These are phyloP conservation scores for Bombycilla garrulus DNA, from an alignment of 2,113 vertebrate genomes.

Conservation along the genomic window DNA sequence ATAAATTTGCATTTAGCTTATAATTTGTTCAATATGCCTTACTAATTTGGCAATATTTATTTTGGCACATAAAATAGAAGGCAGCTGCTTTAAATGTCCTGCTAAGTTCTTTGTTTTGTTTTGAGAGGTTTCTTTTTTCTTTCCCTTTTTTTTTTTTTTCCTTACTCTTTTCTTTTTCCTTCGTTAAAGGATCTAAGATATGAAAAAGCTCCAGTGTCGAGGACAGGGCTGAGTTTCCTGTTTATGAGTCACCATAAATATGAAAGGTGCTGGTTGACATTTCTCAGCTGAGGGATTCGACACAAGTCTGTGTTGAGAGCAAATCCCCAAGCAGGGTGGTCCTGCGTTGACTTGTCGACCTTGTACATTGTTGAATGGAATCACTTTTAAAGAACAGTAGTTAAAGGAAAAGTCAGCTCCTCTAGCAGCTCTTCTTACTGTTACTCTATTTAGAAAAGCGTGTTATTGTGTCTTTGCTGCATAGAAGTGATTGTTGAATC, in stretches of 20 bases:
- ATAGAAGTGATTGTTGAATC: not conserved
- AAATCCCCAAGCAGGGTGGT: slow-evolving; percentile 81
- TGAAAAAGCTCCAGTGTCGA: slow-evolving; percentile 75
- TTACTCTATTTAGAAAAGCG: not conserved
- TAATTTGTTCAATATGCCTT: slow-evolving; percentile 83
- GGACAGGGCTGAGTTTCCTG: slow-evolving; percentile 79
- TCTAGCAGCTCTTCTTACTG: slow-evolving; percentile 39
- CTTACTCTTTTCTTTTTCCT: not conserved
- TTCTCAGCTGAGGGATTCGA: slow-evolving; percentile 81
- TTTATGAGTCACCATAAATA: slow-evolving; percentile 86
- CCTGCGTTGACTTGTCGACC: slow-evolving; percentile 77
- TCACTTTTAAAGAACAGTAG: slow-evolving; percentile 81
- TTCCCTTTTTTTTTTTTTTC: not conserved
- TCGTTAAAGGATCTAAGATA: slow-evolving; percentile 77
- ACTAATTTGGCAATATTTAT: slow-evolving; percentile 82
- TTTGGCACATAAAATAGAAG: slow-evolving; percentile 74
- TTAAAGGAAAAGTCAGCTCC: slow-evolving; percentile 60
- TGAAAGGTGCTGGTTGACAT: slow-evolving; percentile 85
- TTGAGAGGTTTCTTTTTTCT: not conserved
- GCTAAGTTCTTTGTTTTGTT: slow-evolving; percentile 64
- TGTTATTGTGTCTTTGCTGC: not conserved
- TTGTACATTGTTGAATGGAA: slow-evolving; percentile 71
- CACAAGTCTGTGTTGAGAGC: slow-evolving; percentile 67
- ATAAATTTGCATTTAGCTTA: slow-evolving; percentile 83
- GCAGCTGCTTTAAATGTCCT: slow-evolving; percentile 77